Evolutionary conservation across 2,113 vertebrate species (phyloP).

Genomic region (Fregetta grallaria): DNA sequence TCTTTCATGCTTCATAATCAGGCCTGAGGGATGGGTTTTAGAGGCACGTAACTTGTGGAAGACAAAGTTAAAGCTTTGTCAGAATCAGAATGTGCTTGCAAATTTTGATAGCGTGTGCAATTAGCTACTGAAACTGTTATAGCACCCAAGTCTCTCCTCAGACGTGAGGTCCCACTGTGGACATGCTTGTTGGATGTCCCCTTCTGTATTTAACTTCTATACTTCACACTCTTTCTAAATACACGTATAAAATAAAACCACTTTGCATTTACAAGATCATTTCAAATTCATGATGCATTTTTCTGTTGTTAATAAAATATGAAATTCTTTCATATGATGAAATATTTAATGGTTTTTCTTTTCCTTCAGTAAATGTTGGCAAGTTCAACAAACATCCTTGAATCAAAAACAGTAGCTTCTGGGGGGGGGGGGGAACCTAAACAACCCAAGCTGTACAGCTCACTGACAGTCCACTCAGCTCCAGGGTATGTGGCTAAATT

Average conservation of each 20-base stretch:
- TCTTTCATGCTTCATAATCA: neutral
- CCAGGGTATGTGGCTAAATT: neutral
- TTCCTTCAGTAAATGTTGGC: neutral
- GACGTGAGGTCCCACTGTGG: neutral
- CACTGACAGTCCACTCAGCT: neutral
- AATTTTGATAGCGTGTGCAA: neutral
- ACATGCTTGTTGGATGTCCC: neutral
- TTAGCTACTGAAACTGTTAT: neutral
- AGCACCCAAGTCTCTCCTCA: neutral
- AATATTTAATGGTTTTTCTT: neutral
- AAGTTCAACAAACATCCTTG: neutral
- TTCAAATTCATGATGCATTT: neutral
- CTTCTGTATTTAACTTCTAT: neutral
- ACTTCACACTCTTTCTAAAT: neutral
- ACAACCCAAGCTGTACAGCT: neutral
- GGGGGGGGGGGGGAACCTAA: fast-evolving
- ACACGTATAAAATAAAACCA: neutral
- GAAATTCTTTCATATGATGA: neutral
- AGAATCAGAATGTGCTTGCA: neutral
- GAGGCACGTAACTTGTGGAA: neutral
- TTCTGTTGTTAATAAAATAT: neutral
- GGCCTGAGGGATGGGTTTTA: neutral
- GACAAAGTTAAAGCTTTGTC: neutral
- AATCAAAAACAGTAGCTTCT: neutral
- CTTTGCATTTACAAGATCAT: neutral